phyloP scores from a whole-genome alignment of 2,888 invertebrate genomes.

The Spilosoma lubricipeda region DNA sequence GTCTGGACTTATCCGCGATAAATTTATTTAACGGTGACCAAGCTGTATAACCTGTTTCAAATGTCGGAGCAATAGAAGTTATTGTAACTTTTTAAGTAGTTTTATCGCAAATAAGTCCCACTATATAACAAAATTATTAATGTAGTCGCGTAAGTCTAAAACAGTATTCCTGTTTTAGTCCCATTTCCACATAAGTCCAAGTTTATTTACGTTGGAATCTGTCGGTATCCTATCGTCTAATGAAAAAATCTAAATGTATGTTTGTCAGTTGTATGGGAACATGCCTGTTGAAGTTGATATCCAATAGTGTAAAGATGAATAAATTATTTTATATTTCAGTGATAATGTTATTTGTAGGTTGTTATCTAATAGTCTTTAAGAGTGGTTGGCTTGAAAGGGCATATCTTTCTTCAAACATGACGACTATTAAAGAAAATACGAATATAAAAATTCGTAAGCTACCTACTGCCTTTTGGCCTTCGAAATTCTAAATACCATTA shows the following conservation, averaged over 20 bases:
- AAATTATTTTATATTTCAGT: slow-evolving; percentile 32
- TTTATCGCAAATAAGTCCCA: no score
- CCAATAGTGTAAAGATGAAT: slow-evolving; percentile 24
- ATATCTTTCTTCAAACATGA: neutral
- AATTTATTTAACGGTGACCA: no score
- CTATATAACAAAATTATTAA: no score
- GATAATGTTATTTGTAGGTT: slow-evolving; percentile 26
- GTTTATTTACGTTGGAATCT: neutral
- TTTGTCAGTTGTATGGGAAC: slow-evolving; percentile 28
- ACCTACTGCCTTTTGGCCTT: neutral
- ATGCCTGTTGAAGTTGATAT: slow-evolving; percentile 20
- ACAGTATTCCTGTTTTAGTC: neutral
- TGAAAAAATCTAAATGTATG: slow-evolving; percentile 17
- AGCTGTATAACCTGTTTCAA: no score
- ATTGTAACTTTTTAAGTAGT: no score
- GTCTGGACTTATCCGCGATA: no score
- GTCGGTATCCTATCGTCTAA: slow-evolving; percentile 11
- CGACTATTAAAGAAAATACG: neutral
- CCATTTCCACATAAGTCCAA: neutral
- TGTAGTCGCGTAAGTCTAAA: no score
- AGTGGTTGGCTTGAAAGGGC: neutral
- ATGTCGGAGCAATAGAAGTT: no score
- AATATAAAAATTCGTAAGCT: neutral
- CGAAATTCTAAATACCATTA: neutral
- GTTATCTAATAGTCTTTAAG: slow-evolving; percentile 18